Percentiles rank a stretch among this genome's conserved stretches.
These are phyloP conservation scores for Caretta caretta DNA, from an alignment of 2,113 vertebrate genomes.

Conservation along the genomic window DNA sequence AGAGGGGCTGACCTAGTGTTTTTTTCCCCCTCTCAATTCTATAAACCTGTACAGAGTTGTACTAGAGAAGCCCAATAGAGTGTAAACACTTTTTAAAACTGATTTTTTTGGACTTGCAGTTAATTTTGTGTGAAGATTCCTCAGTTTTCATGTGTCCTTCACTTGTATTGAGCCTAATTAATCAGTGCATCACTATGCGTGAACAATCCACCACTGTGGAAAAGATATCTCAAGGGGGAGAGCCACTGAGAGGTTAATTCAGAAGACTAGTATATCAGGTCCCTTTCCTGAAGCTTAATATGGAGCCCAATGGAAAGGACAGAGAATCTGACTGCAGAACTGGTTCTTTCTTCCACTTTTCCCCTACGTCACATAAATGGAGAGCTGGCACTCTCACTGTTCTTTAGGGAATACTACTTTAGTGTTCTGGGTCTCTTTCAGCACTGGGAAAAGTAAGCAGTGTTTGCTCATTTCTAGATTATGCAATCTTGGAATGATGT, in stretches of 20 bases:
- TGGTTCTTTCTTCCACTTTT: neutral
- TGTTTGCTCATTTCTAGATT: accelerated
- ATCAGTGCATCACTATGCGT: neutral
- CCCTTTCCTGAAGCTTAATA: neutral
- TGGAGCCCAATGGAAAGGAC: neutral
- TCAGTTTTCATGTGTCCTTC: neutral
- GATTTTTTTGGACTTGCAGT: neutral
- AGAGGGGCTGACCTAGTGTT: neutral
- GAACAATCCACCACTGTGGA: neutral
- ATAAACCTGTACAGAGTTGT: neutral
- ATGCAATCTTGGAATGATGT: neutral
- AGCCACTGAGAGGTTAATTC: neutral
- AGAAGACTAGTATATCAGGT: neutral
- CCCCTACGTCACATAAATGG: neutral
- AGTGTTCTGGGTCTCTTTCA: neutral
- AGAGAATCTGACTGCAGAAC: neutral
- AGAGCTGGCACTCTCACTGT: neutral
- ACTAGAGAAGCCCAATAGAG: neutral
- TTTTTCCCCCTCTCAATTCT: neutral
- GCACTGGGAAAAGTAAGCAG: neutral
- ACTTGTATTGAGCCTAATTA: neutral
- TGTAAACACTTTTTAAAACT: neutral
- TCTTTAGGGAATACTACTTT: neutral
- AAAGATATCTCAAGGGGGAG: neutral
- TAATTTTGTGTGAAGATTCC: neutral